phyloP scores from a whole-genome alignment of 2,797 vertebrate genomes.

The Eulemur rubriventer region DNA sequence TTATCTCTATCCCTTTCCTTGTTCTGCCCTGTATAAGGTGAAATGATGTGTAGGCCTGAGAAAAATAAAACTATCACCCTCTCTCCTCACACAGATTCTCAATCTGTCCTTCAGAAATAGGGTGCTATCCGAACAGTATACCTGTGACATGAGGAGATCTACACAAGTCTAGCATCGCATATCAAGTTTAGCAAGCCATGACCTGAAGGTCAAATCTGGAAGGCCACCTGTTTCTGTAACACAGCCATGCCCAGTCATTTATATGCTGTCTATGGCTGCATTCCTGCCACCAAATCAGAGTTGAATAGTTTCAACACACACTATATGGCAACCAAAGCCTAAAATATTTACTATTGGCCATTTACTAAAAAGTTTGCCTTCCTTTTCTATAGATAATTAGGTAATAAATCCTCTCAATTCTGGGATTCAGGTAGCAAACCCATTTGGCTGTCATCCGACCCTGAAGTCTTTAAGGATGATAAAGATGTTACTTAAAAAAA shows the following conservation, averaged over 20 bases:
- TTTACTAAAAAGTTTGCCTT: background rate
- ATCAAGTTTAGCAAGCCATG: background rate
- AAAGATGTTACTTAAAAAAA: background rate
- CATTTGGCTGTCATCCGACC: background rate
- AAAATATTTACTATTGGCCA: background rate
- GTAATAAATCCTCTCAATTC: constrained; percentile 8
- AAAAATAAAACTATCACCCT: background rate
- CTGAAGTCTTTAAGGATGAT: background rate
- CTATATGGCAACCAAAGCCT: background rate
- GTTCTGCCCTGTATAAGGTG: background rate
- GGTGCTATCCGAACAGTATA: background rate
- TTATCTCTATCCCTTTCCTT: background rate
- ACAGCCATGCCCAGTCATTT: background rate
- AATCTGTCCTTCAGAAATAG: background rate
- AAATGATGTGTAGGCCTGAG: background rate
- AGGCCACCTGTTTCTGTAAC: background rate
- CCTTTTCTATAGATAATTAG: background rate
- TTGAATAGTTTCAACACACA: background rate
- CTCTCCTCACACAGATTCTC: background rate
- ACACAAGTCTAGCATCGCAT: background rate
- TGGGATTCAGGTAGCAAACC: background rate
- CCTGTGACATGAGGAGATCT: background rate
- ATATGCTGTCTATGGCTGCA: background rate
- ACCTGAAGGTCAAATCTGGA: background rate
- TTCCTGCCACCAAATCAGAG: background rate